Evolutionary conservation across 1,140 invertebrate genomes (phyloP), one percentile per base, ranked within the genome.

Genomic region (Meloidogyne floridensis): DNA sequence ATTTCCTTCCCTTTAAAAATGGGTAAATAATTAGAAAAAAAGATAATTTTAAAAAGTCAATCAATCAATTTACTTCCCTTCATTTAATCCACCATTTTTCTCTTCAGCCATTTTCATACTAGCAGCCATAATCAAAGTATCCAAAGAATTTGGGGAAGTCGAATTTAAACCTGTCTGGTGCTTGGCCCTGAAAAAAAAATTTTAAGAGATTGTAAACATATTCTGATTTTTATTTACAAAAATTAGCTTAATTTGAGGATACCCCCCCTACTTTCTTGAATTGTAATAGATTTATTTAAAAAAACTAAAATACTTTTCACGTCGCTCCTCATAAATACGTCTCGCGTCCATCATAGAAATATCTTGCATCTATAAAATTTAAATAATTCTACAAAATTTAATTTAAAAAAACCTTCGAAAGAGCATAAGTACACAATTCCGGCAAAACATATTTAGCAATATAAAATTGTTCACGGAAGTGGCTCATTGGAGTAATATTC

Each of bases 361-460:
- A 59, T 78, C 59, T 42, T 78, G 20, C 20, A 75, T 56, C 11
- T 47, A 53, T 75, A 43, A 13, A 47, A 11, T 53, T 11, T 10
- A n/a, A 8, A 11, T 3, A 75, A 20, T 47, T 11, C 5, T 42
- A 74, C 20, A 32, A 75, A 75, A 11, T 11, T 54, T 42, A 59
- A 32, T 77, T 42, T 15, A 42, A 51, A 77, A 77, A 42, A 51
- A 78, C 76, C 76, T 69, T 56, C 2, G 76, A 20, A 5, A 78
- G n/a, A 10, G 70, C 76, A 65, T 56, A 78, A 59, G 76, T 70
- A 11, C 76, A 32, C 54, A 78, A 42, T 3, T 78, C 76, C 10
- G 76, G 76, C 56, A 78, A 54, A 43, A 78, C 18, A 65, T 78
- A 32, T 56, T 78, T 78, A 18, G 76, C 42, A 47, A 78, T 78